Evolutionary conservation across 1,140 invertebrate genomes (phyloP), one percentile per base, ranked within the genome.

Genomic region (Heliothis subflexa): DNA sequence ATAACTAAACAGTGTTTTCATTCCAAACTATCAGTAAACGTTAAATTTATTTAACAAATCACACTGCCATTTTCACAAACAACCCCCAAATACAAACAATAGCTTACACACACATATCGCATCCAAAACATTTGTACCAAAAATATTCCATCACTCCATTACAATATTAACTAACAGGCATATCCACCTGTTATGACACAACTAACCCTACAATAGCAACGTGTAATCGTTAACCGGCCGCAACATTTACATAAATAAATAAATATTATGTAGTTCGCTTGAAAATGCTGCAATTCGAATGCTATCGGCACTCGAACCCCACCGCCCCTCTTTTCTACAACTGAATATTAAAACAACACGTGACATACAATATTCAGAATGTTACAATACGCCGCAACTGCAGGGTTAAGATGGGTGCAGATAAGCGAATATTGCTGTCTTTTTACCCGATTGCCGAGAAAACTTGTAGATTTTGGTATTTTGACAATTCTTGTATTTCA

Each of bases 301-400:
- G 80, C 77, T 55, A 79, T 61, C 76, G 80, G 64, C 74, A 61
- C 47, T 59, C 62, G 47, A 62, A 21, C n/a, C 33, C 25, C 11
- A 50, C 64, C 54, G 33, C 79, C 40, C 21, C 71, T 52, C 49
- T 33, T 73, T 80, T 68, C 75, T 68, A 73, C 55, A 68, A 68
- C 66, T 70, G 66, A 79, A 82, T 82, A 82, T 82, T 82, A 82
- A 82, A 82, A 82, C 78, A 82, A 76, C 78, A 75, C 73, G 79
- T 81, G 79, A 78, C 79, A 68, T 82, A 57, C 72, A 77, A 82
- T 82, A 79, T 79, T 81, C 80, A 79, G 71, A 18, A 16, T 55
- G 59, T 68, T 40, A 74, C 72, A 57, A 78, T 73, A 78, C 76
- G 76, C 64, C 40, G 16, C 71, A 11, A 64, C 64, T 73, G 68